These are phyloP conservation scores for Ephestia elutella DNA, from an alignment of 1,140 invertebrate species.

Conservation along the genomic window DNA sequence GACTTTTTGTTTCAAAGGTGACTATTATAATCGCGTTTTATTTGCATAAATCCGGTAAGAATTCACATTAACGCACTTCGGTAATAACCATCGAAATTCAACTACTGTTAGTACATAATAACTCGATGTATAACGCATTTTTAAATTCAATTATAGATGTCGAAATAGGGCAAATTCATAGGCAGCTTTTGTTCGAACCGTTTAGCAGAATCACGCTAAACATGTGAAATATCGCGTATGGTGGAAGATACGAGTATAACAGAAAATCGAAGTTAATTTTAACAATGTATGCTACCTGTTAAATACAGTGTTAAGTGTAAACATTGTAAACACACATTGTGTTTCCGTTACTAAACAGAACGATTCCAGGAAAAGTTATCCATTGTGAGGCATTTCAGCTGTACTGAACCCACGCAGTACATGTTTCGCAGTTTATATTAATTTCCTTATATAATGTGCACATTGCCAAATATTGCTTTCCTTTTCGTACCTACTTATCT, in stretches of 20 bases:
- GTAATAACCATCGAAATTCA: no score
- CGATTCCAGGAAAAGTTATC: constrained; percentile 28
- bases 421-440: background rate
- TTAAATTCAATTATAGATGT: no score
- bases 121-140: no score
- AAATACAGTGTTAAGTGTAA: constrained; percentile 41
- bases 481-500: no score
- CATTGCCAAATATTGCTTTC: no score
- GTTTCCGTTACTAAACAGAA: constrained; percentile 41
- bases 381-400: constrained; percentile 18
- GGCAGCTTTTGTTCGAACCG: background rate
- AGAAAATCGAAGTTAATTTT: constrained; percentile 50
- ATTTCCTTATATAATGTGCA: background rate
- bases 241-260: constrained; percentile 44
- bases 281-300: constrained; percentile 47
- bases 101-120: no score
- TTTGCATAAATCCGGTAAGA: no score
- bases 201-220: constrained; percentile 44
- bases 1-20: no score
- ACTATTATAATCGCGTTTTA: no score
- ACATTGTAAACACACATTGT: constrained; percentile 43
- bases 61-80: no score
- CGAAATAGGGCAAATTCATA: background rate
- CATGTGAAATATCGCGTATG: constrained; percentile 29
- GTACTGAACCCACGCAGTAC: background rate